Percentiles rank a stretch among this genome's conserved stretches.
Conservation (phyloP, 2,797 vertebrate species). For the Orestias chungarensis region DNA sequence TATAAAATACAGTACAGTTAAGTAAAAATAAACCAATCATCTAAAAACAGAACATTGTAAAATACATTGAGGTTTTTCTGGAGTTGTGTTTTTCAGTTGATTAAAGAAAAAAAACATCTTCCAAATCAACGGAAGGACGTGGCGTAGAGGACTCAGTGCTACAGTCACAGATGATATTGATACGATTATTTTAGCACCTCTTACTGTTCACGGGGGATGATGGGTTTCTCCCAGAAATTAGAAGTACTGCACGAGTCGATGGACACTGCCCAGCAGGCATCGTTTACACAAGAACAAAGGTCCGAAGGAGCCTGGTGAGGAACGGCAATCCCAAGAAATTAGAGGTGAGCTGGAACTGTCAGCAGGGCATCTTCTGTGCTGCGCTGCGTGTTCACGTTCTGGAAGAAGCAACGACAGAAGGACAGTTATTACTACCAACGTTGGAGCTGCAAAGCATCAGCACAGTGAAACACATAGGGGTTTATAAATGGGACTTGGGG, state of each 20-base stretch:
- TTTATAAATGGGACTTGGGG: too few species aligned
- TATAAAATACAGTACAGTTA: not conserved
- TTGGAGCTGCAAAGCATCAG: not conserved
- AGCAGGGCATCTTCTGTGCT: constrained; percentile 84
- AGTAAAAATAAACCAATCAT: constrained; percentile 4
- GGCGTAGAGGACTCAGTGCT: constrained; percentile 26
- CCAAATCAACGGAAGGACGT: constrained; percentile 20
- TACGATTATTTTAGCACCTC: constrained; percentile 15
- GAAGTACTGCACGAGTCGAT: constrained; percentile 42
- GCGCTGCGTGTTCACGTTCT: constrained; percentile 87
- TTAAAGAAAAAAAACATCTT: constrained; percentile 24
- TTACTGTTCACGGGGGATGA: constrained; percentile 27
- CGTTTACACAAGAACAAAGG: constrained; percentile 1
- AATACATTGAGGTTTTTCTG: constrained; percentile 5
- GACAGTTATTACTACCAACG: not conserved
- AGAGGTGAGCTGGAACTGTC: constrained; percentile 87
- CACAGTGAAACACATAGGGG: not conserved
- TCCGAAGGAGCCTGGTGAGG: not conserved
- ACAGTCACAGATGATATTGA: constrained; percentile 24
- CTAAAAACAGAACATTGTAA: not conserved
- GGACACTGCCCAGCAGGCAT: constrained; percentile 18
- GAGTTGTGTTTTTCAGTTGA: not conserved
- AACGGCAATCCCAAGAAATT: constrained; percentile 41
- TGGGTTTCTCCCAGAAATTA: constrained; percentile 25
- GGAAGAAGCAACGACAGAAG: constrained; percentile 35